A percentile compares a stretch with the other conserved stretches of the same genome.
These are phyloP conservation scores for Graptemys geographica DNA, from an alignment of 2,797 vertebrate genomes.

Conservation along the genomic window DNA sequence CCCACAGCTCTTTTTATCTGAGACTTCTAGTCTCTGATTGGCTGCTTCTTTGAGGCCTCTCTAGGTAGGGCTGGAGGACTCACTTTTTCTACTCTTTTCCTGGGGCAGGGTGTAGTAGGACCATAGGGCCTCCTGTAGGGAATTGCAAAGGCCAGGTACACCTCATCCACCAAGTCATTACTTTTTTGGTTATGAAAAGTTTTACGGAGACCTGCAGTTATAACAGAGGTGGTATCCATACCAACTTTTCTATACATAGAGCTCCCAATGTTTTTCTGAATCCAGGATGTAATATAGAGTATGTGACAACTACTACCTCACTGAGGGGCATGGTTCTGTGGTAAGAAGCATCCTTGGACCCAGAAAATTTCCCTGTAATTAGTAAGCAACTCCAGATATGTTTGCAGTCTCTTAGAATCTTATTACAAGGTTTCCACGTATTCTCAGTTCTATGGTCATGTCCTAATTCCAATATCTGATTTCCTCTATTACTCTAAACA, in stretches of 20 bases:
- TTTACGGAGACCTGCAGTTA: neutral
- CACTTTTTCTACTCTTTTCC: neutral
- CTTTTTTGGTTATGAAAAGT: neutral
- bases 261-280: neutral
- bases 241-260: neutral
- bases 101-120: neutral
- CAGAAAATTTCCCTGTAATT: neutral
- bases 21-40: neutral
- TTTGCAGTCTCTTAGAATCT: neutral
- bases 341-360: neutral
- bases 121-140: neutral
- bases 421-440: neutral
- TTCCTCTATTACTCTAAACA: neutral
- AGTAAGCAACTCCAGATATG: neutral
- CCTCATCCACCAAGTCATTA: neutral
- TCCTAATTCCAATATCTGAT: neutral
- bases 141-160: neutral
- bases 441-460: neutral
- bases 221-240: neutral
- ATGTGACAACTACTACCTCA: neutral
- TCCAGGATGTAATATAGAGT: neutral
- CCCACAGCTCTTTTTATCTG: neutral
- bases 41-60: neutral
- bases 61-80: neutral
- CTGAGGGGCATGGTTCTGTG: neutral